phyloP scores from a whole-genome alignment of 2,113 vertebrate species.

The Phainopepla nitens region DNA sequence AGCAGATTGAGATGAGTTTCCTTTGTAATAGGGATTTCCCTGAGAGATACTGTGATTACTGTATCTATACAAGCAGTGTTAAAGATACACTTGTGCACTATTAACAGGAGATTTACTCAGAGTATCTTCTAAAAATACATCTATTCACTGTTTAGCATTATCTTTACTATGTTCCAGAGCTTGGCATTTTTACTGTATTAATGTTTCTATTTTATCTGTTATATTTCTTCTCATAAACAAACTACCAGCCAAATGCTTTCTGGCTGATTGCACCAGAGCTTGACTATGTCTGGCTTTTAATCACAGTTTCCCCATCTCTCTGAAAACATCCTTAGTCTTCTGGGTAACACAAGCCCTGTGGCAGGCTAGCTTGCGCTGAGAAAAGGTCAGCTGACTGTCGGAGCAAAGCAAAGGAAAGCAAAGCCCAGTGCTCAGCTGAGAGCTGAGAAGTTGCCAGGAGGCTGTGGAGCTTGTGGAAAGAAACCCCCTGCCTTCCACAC shows the following conservation, averaged over 20 bases:
- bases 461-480: neutral
- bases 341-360: conserved; percentile 35
- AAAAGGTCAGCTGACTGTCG: neutral
- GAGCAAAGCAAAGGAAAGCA: conserved; percentile 1
- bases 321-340: conserved; percentile 18
- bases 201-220: neutral
- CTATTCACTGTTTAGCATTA: neutral
- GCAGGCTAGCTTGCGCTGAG: conserved; percentile 19
- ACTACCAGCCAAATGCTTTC: conserved; percentile 10
- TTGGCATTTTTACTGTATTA: neutral
- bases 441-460: conserved; percentile 4
- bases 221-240: conserved; percentile 11
- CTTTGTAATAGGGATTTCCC: neutral
- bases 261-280: neutral
- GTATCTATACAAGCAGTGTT: neutral
- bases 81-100: neutral
- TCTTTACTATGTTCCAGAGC: neutral
- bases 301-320: neutral
- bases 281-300: neutral
- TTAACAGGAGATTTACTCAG: neutral
- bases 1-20: neutral
- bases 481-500: neutral
- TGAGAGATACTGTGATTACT: neutral
- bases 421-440: neutral
- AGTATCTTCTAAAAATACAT: neutral